phyloP scores from a whole-genome alignment of 2,888 invertebrate species.

The Melipona bicolor region DNA sequence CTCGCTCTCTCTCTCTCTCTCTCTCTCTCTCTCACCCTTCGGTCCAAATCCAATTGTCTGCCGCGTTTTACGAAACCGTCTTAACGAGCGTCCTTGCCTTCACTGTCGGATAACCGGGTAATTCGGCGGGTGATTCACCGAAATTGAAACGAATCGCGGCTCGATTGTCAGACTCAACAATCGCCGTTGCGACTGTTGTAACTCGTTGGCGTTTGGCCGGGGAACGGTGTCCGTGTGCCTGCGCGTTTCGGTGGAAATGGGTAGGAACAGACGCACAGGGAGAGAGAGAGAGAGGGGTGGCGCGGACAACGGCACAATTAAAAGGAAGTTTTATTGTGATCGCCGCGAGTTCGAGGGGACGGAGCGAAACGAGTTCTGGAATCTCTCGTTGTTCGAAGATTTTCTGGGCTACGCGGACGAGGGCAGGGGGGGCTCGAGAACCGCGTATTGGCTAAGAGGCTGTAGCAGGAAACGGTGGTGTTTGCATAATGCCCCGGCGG shows the following conservation, averaged over 20 bases:
- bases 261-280: too few relatives aligned
- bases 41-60: constrained; percentile 19
- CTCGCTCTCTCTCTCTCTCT: background rate
- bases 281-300: too few relatives aligned
- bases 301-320: too few relatives aligned
- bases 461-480: background rate
- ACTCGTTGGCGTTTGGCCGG: too few relatives aligned
- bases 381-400: constrained; percentile 2
- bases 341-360: background rate
- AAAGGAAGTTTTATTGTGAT: too few relatives aligned
- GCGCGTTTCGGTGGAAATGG: too few relatives aligned
- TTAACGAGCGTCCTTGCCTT: constrained; percentile 17
- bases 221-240: too few relatives aligned
- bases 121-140: too few relatives aligned
- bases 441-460: background rate
- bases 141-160: background rate
- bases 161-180: too few relatives aligned
- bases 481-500: background rate
- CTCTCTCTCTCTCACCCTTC: background rate
- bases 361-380: background rate
- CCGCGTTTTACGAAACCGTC: constrained; percentile 10
- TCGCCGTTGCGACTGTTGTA: too few relatives aligned
- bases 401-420: background rate
- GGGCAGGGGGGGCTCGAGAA: too few relatives aligned
- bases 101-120: too few relatives aligned